Conservation (phyloP, 2,797 vertebrate genomes). For the Poecilia velifera region DNA sequence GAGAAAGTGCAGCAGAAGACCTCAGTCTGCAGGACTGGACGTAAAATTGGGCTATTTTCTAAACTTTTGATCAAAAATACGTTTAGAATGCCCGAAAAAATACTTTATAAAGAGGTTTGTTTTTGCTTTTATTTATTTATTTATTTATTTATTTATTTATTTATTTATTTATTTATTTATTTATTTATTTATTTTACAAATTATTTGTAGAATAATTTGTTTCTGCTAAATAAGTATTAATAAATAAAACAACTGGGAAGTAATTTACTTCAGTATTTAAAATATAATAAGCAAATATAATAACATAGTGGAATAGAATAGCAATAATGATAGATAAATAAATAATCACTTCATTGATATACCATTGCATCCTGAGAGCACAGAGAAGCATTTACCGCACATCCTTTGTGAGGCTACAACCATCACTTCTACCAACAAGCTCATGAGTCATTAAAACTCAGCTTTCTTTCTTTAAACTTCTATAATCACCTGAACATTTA, state of each 20-base stretch:
- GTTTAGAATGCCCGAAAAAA: background rate
- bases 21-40: conserved; percentile 31
- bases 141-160: background rate
- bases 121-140: background rate
- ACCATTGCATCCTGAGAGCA: background rate
- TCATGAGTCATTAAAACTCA: background rate
- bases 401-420: background rate
- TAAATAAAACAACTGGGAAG: background rate
- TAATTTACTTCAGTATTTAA: background rate
- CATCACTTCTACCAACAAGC: background rate
- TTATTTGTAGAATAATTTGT: background rate
- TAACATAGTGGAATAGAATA: background rate
- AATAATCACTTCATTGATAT: background rate
- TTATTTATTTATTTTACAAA: too few relatives aligned
- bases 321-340: too few relatives aligned
- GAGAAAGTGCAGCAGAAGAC: conserved; percentile 71
- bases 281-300: background rate
- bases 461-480: background rate
- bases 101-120: background rate
- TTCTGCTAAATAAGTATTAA: background rate
- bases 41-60: background rate
- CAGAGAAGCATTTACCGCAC: background rate
- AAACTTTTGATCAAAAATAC: background rate
- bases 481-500: background rate
- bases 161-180: background rate